phyloP scores from a whole-genome alignment of 2,113 vertebrate species.

The Cairina moschata region DNA sequence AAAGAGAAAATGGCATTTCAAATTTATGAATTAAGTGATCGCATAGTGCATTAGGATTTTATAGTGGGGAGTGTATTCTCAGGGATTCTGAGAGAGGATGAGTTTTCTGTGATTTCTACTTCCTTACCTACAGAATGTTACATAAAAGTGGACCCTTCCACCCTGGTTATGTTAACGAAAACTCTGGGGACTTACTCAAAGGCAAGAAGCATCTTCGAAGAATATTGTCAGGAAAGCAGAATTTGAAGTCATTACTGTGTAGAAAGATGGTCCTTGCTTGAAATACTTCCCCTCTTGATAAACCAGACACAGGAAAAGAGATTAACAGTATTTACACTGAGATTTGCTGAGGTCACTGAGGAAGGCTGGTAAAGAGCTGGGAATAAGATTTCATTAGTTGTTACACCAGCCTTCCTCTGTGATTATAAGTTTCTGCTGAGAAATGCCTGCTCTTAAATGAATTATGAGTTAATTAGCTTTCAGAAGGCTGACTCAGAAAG shows the following conservation, averaged over 20 bases:
- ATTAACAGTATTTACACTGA: background rate
- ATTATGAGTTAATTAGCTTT: constrained; percentile 38
- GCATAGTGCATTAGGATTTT: background rate
- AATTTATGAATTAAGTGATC: background rate
- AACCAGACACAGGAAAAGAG: background rate
- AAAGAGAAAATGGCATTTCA: background rate
- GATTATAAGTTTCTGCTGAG: constrained; percentile 5
- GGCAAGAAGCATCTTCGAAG: background rate
- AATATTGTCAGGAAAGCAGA: background rate
- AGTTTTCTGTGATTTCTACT: background rate
- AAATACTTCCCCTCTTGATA: background rate
- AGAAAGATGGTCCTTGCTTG: background rate
- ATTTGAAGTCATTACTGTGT: background rate
- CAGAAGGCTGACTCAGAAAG: constrained; percentile 2
- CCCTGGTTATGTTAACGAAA: background rate
- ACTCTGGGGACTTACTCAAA: background rate
- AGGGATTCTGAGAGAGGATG: background rate
- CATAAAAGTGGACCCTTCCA: background rate
- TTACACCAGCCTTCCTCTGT: background rate
- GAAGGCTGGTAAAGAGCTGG: background rate
- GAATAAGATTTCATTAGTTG: background rate
- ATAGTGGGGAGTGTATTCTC: background rate
- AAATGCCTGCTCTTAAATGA: constrained; percentile 20
- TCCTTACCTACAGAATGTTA: background rate
- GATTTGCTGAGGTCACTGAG: background rate